Conservation (phyloP, 2,113 vertebrate genomes). For the Daphoenositta chrysoptera region DNA sequence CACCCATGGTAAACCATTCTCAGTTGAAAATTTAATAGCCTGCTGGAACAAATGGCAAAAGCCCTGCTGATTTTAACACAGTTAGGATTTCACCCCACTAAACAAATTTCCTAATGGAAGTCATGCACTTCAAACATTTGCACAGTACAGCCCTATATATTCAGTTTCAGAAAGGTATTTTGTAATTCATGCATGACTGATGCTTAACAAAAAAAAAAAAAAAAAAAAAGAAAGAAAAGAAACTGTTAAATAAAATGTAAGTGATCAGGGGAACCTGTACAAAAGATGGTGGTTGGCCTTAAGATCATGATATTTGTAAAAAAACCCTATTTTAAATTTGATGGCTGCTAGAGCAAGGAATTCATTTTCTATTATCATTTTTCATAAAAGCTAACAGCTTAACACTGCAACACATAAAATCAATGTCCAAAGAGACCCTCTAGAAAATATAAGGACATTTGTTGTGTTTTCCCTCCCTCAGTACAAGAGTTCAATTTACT, state of each 20-base stretch:
- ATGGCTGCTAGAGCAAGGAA: background rate
- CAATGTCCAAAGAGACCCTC: background rate
- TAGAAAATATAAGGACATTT: background rate
- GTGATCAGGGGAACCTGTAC: background rate
- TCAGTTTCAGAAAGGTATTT: constrained; percentile 10
- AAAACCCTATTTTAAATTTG: background rate
- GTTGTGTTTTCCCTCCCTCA: background rate
- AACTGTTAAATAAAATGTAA: background rate
- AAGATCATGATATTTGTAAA: background rate
- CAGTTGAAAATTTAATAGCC: background rate
- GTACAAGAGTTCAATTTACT: background rate
- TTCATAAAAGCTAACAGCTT: background rate
- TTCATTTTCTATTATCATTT: background rate
- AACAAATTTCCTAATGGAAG: background rate
- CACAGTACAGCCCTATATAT: background rate
- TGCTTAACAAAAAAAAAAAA: background rate
- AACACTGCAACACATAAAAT: background rate
- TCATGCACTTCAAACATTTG: constrained; percentile 7
- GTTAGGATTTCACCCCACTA: constrained; percentile 22
- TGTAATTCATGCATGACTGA: background rate
- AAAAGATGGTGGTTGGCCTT: background rate
- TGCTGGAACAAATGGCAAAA: constrained; percentile 46
- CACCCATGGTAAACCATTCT: background rate
- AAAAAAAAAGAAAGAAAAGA: background rate
- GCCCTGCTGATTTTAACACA: constrained; percentile 16